A percentile compares a stretch with the other conserved stretches of the same genome.
These are phyloP conservation scores for Clytia hemisphaerica DNA, from an alignment of 30 jellyfish, hydroid and myxozoan genomes.

Conservation along the genomic window DNA sequence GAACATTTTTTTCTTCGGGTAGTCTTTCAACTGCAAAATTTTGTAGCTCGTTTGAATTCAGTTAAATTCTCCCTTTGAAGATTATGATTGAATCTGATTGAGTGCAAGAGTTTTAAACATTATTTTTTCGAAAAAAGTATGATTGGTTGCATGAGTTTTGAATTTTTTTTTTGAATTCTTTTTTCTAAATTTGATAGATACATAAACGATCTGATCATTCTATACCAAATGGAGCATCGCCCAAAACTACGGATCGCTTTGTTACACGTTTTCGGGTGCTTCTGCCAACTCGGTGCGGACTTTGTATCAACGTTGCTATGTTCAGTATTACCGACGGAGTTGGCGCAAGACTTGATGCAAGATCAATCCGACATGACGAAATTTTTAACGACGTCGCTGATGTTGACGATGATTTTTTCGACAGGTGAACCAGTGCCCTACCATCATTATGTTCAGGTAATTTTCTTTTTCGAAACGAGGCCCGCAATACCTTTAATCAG, in stretches of 20 bases:
- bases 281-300: constrained; percentile 61
- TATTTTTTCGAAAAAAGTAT: no score
- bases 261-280: constrained; percentile 64
- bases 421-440: constrained; percentile 75
- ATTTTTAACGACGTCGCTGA: background rate
- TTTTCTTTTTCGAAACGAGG: no score
- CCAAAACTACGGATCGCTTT: constrained; percentile 46
- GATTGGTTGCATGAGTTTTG: no score
- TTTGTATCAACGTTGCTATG: constrained; percentile 53
- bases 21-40: no score
- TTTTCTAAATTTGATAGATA: no score
- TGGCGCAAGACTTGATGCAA: constrained; percentile 50
- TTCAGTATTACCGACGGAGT: constrained; percentile 77
- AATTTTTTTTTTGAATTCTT: no score
- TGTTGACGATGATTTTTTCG: constrained; percentile 38
- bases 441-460: constrained; percentile 58
- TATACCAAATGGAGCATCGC: constrained; percentile 84
- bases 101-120: no score
- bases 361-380: background rate
- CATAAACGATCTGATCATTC: constrained; percentile 52
- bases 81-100: no score
- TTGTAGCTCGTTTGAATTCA: no score
- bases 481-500: no score
- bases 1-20: no score
- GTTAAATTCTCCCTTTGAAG: no score